Conservation (phyloP, 2,113 vertebrate species). For the Haliaeetus leucogaster region DNA sequence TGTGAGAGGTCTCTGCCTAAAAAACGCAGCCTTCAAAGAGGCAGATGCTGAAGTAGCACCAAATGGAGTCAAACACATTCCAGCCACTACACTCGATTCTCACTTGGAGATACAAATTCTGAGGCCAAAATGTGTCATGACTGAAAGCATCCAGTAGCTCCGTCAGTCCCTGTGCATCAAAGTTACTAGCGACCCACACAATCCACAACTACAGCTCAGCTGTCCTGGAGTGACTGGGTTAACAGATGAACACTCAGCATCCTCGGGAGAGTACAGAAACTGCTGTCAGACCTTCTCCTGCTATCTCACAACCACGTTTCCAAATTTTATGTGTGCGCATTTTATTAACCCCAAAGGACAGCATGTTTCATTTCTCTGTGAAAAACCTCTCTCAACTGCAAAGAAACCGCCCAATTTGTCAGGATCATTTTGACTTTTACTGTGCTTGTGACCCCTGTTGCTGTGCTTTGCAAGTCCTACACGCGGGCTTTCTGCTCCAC, state of each 20-base stretch:
- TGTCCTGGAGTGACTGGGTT: background rate
- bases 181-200: background rate
- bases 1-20: background rate
- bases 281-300: background rate
- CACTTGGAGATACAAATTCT: background rate
- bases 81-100: background rate
- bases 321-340: background rate
- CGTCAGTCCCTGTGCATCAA: background rate
- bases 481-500: background rate
- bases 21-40: background rate
- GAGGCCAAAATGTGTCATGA: background rate
- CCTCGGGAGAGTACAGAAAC: background rate
- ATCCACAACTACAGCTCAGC: background rate
- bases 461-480: background rate
- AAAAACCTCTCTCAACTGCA: background rate
- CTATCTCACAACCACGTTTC: background rate
- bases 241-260: background rate
- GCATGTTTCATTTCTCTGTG: background rate
- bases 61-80: background rate
- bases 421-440: background rate
- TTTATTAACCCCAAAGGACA: background rate
- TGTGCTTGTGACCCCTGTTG: background rate
- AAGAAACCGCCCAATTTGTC: background rate
- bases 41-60: background rate
- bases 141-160: background rate